phyloP scores from a whole-genome alignment of 37 sponge, comb jelly and placozoan genomes.

The Halichondria panicea region DNA sequence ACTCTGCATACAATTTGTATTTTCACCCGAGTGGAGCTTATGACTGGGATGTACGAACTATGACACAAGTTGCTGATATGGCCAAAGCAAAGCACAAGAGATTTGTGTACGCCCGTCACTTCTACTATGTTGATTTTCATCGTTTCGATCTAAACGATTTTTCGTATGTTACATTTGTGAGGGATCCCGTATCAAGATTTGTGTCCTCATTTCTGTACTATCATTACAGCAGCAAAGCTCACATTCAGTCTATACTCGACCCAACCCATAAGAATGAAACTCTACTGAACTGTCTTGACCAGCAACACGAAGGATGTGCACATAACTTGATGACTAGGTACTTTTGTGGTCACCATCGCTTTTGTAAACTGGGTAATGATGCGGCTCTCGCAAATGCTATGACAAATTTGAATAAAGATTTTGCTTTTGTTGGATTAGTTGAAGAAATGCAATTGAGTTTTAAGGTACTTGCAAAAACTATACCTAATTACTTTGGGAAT shows the following conservation, averaged over 20 bases:
- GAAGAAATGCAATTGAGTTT: conserved; percentile 66
- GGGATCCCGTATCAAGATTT: conserved; percentile 75
- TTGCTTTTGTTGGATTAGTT: conserved; percentile 68
- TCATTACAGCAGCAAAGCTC: conserved; percentile 64
- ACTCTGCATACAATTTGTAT: conserved; percentile 7
- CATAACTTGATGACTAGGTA: conserved; percentile 83
- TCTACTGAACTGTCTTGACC: conserved; percentile 46
- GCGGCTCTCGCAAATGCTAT: conserved; percentile 66
- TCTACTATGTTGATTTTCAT: conserved; percentile 70
- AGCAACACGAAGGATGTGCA: conserved; percentile 67
- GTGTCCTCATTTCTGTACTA: conserved; percentile 85
- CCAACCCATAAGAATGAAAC: conserved; percentile 38
- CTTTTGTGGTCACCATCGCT: conserved; percentile 80
- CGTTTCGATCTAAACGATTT: conserved; percentile 21
- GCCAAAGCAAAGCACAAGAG: background rate
- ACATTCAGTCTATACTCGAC: conserved; percentile 54
- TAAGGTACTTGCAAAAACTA: conserved; percentile 19
- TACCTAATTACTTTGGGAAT: conserved; percentile 58
- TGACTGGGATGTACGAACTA: conserved; percentile 54
- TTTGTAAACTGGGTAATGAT: conserved; percentile 49
- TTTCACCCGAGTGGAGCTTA: conserved; percentile 77
- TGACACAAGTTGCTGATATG: conserved; percentile 14
- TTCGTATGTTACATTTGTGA: conserved; percentile 70
- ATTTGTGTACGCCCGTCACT: conserved; percentile 72
- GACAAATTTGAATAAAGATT: conserved; percentile 49